Percentiles rank a stretch among this genome's conserved stretches.
These are phyloP conservation scores for Incurvaria masculella DNA, from an alignment of 2,888 invertebrate genomes.

Conservation along the genomic window DNA sequence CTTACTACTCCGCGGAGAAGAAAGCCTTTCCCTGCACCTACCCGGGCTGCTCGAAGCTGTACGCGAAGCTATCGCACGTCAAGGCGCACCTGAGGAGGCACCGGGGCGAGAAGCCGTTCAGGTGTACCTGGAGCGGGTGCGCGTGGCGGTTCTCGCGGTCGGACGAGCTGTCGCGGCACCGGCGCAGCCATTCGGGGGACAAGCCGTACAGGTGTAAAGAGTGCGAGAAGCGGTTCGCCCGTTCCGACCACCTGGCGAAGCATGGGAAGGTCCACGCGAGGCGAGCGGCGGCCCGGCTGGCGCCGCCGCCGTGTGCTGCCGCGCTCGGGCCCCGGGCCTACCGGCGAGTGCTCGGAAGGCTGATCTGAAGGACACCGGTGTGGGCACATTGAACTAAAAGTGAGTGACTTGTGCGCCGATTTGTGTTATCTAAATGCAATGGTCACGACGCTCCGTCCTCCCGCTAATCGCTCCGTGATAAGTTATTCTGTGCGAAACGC, in stretches of 20 bases:
- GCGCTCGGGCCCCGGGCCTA: conserved; percentile 6
- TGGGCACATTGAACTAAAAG: too few relatives aligned
- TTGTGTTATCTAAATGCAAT: too few relatives aligned
- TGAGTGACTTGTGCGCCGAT: too few relatives aligned
- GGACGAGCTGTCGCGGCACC: conserved; percentile 89
- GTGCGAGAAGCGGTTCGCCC: conserved; percentile 86
- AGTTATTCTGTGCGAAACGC: too few relatives aligned
- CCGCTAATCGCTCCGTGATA: too few relatives aligned
- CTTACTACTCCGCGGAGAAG: conserved; percentile 42
- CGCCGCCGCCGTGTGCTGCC: conserved; percentile 19
- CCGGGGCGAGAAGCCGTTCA: conserved; percentile 75
- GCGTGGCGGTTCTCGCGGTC: conserved; percentile 93
- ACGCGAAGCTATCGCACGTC: conserved; percentile 87
- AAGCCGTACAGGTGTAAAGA: conserved; percentile 89
- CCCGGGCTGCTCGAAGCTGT: conserved; percentile 72
- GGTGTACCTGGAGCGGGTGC: conserved; percentile 76
- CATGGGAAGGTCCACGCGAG: conserved; percentile 84
- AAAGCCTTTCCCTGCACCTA: conserved; percentile 68
- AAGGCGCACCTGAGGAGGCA: conserved; percentile 86
- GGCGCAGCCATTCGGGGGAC: conserved; percentile 91
- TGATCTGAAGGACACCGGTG: too few relatives aligned
- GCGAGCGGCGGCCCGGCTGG: conserved; percentile 40
- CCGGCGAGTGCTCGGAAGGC: too few relatives aligned
- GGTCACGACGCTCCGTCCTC: too few relatives aligned
- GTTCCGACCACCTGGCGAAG: conserved; percentile 92